Evolutionary conservation across 2,888 invertebrate species (phyloP).

Genomic region (Tetragonisca angustula): DNA sequence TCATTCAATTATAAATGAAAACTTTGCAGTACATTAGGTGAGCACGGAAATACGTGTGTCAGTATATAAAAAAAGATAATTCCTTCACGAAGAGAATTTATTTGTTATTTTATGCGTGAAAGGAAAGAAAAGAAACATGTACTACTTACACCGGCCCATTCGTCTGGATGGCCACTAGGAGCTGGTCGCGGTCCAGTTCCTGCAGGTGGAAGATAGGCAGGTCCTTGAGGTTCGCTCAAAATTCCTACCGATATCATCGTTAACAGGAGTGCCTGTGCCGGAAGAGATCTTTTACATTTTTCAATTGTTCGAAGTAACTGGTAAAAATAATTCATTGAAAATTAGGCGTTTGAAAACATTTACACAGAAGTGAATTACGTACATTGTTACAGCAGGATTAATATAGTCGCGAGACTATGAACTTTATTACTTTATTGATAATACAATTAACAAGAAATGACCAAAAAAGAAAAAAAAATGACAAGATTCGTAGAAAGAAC

Average conservation of each 20-base stretch:
- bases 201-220: conserved; percentile 86
- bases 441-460: neutral
- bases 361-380: neutral
- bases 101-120: neutral
- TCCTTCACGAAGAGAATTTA: neutral
- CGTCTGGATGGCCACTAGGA: conserved; percentile 79
- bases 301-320: neutral
- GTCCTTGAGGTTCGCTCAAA: conserved; percentile 84
- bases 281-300: conserved; percentile 22
- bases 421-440: neutral
- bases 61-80: neutral
- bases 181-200: conserved; percentile 74
- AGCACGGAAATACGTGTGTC: neutral
- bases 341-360: too few relatives aligned
- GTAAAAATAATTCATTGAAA: neutral
- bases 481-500: neutral
- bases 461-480: too few relatives aligned
- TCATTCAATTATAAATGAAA: neutral
- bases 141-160: conserved; percentile 82
- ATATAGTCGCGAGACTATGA: neutral
- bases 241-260: conserved; percentile 82
- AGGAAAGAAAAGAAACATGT: neutral
- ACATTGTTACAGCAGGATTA: too few relatives aligned
- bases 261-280: conserved; percentile 69
- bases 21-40: too few relatives aligned